Evolutionary conservation across 2,888 invertebrate species (phyloP).

Genomic region (Chelonus formosanus): DNA sequence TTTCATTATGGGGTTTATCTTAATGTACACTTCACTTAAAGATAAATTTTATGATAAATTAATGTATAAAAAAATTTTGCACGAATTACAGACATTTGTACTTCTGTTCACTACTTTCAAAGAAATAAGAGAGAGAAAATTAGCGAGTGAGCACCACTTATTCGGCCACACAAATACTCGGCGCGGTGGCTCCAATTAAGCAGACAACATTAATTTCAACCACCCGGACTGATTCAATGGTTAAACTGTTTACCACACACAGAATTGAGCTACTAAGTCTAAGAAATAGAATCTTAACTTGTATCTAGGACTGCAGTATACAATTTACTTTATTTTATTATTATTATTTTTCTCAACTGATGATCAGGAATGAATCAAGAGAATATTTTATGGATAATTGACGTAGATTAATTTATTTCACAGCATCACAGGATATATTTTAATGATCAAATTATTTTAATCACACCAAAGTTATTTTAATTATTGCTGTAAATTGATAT

Average conservation of each 20-base stretch:
- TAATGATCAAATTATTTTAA: no score
- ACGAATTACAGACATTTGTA: background rate
- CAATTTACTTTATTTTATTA: constrained; percentile 33
- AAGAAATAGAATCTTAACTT: background rate
- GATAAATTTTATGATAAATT: background rate
- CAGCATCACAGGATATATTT: no score
- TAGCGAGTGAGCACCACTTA: constrained; percentile 54
- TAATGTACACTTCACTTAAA: no score
- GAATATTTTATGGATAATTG: no score
- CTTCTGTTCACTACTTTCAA: background rate
- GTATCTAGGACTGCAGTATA: constrained; percentile 20
- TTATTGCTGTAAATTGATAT: no score
- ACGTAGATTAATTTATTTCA: no score
- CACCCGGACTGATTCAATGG: constrained; percentile 58
- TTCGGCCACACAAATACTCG: constrained; percentile 59
- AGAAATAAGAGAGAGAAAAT: background rate
- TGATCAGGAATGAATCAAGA: no score
- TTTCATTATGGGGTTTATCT: no score
- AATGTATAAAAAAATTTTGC: background rate
- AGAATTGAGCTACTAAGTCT: background rate
- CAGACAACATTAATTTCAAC: constrained; percentile 65
- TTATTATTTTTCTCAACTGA: constrained; percentile 13
- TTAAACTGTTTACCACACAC: constrained; percentile 47
- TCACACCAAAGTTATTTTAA: no score
- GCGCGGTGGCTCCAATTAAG: constrained; percentile 64